Conservation (phyloP, 1,140 invertebrate species). For the Galleria mellonella region DNA sequence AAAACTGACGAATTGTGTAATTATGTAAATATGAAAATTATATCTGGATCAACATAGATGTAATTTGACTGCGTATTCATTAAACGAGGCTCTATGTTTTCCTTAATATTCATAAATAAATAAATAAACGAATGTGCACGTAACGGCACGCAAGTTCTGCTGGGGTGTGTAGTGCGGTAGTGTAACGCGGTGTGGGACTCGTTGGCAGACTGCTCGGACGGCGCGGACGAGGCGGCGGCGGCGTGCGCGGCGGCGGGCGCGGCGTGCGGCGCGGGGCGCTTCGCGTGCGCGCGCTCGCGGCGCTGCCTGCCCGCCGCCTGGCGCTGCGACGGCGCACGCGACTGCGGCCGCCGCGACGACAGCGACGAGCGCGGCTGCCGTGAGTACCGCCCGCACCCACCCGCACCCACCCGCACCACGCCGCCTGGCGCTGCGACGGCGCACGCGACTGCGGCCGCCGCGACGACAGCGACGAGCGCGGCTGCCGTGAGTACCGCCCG, state of each 20-base stretch:
- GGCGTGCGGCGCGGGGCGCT: conserved; percentile 31
- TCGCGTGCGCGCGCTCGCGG: conserved; percentile 30
- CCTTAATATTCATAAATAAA: no score
- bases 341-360: conserved; percentile 77
- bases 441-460: conserved; percentile 78
- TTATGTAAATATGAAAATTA: no score
- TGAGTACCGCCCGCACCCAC: conserved; percentile 64
- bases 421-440: conserved; percentile 87
- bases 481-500: conserved; percentile 76
- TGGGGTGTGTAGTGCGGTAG: no score
- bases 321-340: conserved; percentile 85
- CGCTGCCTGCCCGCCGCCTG: conserved; percentile 86
- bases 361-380: conserved; percentile 86
- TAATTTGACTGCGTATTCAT: no score
- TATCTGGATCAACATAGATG: no score
- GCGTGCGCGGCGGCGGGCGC: conserved; percentile 33
- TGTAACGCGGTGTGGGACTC: background rate
- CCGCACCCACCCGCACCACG: conserved; percentile 6
- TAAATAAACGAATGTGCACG: no score
- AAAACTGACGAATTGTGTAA: no score
- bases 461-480: conserved; percentile 83
- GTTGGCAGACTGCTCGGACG: conserved; percentile 45
- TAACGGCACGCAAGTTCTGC: no score
- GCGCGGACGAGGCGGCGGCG: conserved; percentile 36
- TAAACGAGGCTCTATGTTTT: no score